Evolutionary conservation across 2,113 vertebrate species (phyloP), one percentile per base, ranked within the genome.

Genomic region (Galeopterus variegatus): DNA sequence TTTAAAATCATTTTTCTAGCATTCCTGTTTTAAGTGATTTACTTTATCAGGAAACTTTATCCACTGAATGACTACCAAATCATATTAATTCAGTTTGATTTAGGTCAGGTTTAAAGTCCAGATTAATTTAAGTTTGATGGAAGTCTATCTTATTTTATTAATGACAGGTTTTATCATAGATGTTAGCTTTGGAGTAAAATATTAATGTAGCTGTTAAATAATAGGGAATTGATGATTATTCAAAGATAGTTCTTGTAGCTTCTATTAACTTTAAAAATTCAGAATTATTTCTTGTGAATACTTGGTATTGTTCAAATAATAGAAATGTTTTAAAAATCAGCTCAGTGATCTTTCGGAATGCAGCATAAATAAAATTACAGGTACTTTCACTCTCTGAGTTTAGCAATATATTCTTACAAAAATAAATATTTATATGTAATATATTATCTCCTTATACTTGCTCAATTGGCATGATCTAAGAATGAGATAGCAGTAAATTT

Each of bases 61-160:
- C 85, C 69, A 75, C 28, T 41, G 21, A 83, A 52, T 93, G 11
- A 79, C 52, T 91, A 19, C 28, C 14, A 75, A 12, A 26, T 77
- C 88, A 24, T 85, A 56, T 76, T 94, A 60, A 73, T 87, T 93
- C 45, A 64, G 11, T 73, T 93, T 86, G 3, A 82, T 82, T 86
- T 96, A 60, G 21, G 9, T 76, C 50, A 96, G 33, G 13, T 69
- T 95, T 93, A 93, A 84, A 70, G 41, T 97, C 19, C 62, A 80
- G 17, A 48, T 95, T 90, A 96, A 60, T 73, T 88, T 88, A 62
- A 45, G 5, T 93, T 36, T 73, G 5, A 23, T 84, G 70, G 62
- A 65, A 95, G 19, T 91, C 12, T 76, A 54, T 93, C 31, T 94
- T 6, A 90, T 91, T 92, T 93, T 95, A 86, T 72, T 92, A 92